Evolutionary conservation across 2,888 invertebrate genomes (phyloP).

Genomic region (Chrysotoxum bicinctum): DNA sequence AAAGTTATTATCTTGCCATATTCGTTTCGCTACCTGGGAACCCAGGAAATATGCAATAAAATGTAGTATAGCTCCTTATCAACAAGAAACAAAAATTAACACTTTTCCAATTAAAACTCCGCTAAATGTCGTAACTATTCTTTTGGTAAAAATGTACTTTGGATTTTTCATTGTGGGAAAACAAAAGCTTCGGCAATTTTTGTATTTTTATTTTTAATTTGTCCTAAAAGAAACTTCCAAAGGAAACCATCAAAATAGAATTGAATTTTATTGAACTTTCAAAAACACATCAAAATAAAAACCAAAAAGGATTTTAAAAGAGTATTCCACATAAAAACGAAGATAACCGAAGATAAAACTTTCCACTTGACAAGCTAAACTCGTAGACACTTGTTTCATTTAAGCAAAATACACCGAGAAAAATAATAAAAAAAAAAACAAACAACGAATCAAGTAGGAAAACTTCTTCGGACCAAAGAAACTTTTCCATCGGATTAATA

Average conservation of each 20-base stretch:
- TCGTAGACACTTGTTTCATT: conserved; percentile 70
- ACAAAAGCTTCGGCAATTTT: background rate
- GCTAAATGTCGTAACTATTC: background rate
- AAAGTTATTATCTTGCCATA: too few relatives aligned
- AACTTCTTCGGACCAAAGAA: conserved; percentile 29
- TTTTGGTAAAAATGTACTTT: background rate
- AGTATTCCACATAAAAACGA: conserved; percentile 52
- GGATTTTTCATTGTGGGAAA: background rate
- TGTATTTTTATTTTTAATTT: conserved; percentile 18
- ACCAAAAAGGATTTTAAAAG: conserved; percentile 17
- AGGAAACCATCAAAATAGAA: conserved; percentile 11
- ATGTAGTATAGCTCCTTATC: too few relatives aligned
- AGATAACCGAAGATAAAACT: conserved; percentile 68
- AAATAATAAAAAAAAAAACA: background rate
- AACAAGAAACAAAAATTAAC: too few relatives aligned
- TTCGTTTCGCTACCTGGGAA: too few relatives aligned
- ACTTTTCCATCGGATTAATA: conserved; percentile 55
- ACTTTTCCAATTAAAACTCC: background rate
- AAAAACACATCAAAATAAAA: background rate
- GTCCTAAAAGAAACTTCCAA: background rate
- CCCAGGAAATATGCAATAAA: too few relatives aligned
- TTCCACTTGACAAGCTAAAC: conserved; percentile 67
- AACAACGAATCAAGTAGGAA: conserved; percentile 20
- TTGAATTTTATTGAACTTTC: conserved; percentile 6
- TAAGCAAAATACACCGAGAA: conserved; percentile 49